Base-by-base conservation (phyloP, 2,888 invertebrate genomes). In the Argyra leucocephala region DNA sequence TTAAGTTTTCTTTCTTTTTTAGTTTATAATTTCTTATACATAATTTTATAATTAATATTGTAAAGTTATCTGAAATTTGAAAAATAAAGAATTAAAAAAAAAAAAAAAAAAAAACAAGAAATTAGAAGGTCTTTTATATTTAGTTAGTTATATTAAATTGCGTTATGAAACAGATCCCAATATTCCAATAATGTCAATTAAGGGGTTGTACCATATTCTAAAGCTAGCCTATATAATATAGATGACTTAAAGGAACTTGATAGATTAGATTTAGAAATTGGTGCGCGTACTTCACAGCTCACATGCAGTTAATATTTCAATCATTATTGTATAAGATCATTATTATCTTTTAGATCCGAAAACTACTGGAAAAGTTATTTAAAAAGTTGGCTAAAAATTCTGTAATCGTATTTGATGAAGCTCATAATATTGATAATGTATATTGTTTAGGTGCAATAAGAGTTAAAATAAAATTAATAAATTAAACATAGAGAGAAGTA, bases 361-460 rank as follows among this genome's bases (percentile, higher is more conserved):
- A 83, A 99, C 99, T 71, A 97, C 99, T 0, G 96, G 98, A 74
- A 88, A 96, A 61, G 97, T 99, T n/a, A 0, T 98, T 97, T 0
- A 98, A 96, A 78, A 96, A 98, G 81, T 82, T 99, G 69, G 83
- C 88, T 57, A 89, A 88, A 74, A 90, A 90, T 73, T 88, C 95
- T 0, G 93, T 96, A 31, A 96, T 99, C 2, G 92, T 99, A 65
- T 99, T 99, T 79, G 99, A 99, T 80, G 99, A 99, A 80, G 99
- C 99, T 1, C 99, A 99, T 78, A 99, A 99, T 78, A 99, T 99
- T 71, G 94, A 99, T 82, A 99, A 96, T 80, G 98, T 99, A 4
- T 99, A n/a, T n/a, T n/a, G 99, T 78, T 96, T 99, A 69, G 98
- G 99, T 82, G 94, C 98, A 2, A 93, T 99, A 89, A 98, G 97